Conservation (phyloP, 2,888 invertebrate genomes). For the Shargacucullia verbasci region DNA sequence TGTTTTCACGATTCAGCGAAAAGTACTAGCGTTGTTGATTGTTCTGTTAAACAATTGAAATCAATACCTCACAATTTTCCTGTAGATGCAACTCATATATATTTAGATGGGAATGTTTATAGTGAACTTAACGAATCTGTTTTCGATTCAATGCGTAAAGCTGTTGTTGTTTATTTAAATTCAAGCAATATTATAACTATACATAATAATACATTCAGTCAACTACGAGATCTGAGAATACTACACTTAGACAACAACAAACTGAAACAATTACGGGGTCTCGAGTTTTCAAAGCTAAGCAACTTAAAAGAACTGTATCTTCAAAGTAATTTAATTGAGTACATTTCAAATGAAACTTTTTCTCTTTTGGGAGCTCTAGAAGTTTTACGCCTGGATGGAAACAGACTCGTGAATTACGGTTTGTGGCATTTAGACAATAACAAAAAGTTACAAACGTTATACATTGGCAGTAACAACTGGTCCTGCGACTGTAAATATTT, state of each 20-base stretch:
- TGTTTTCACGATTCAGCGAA: slow-evolving; percentile 98
- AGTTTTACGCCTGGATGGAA: slow-evolving; percentile 95
- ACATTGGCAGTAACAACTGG: slow-evolving; percentile 95
- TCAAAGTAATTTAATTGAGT: slow-evolving; percentile 94
- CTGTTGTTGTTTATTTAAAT: slow-evolving; percentile 94
- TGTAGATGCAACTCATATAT: slow-evolving; percentile 97
- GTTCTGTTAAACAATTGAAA: slow-evolving; percentile 93
- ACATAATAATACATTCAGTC: slow-evolving; percentile 96
- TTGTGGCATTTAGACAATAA: slow-evolving; percentile 94
- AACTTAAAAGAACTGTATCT: slow-evolving; percentile 95
- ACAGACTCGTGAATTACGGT: slow-evolving; percentile 94
- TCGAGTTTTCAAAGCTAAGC: slow-evolving; percentile 94
- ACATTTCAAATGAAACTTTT: slow-evolving; percentile 95
- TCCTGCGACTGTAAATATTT: slow-evolving; percentile 97
- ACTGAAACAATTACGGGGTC: slow-evolving; percentile 93
- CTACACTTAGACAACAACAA: slow-evolving; percentile 96
- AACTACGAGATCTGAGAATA: slow-evolving; percentile 92
- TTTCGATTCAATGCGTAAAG: slow-evolving; percentile 80
- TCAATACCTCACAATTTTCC: slow-evolving; percentile 95
- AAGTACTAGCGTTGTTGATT: slow-evolving; percentile 97
- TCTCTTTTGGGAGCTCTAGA: slow-evolving; percentile 93
- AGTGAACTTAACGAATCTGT: slow-evolving; percentile 90
- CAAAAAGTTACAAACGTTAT: slow-evolving; percentile 92
- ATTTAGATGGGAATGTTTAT: slow-evolving; percentile 96
- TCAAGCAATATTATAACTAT: slow-evolving; percentile 94